Evolutionary conservation across 2,113 vertebrate genomes (phyloP), one percentile per base, ranked within the genome.

Genomic region (Mugil cephalus): DNA sequence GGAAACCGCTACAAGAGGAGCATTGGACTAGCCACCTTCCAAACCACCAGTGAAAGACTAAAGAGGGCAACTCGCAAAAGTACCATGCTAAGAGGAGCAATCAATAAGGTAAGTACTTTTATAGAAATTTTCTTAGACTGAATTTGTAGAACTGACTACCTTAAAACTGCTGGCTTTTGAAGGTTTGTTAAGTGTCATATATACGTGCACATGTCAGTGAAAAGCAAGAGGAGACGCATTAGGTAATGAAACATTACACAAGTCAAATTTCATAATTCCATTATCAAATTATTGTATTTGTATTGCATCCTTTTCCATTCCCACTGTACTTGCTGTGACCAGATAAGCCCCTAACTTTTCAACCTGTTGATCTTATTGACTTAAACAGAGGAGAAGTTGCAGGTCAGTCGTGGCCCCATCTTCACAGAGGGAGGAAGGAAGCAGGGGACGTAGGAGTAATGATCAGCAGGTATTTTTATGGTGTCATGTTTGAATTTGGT

Each of bases 61-160:
- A 96, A 96, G 93, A 96, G 95, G 75, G 95, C 95, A 47, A 96
- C 96, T 0, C 94, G 95, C 71, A 98, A 96, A 89, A 96, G 88
- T 91, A 93, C 94, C 0, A 84, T 93, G 79, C 53, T 93, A 64
- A 92, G 93, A 77, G 91, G 91, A 38, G 70, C 89, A 7, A 82
- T 93, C 24, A 88, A 61, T 52, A 93, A 94, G 91, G 93, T 93
- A 15, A 51, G 9, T 21, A 11, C 10, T 54, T 58, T 67, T 6
- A 10, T 34, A 38, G 11, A 45, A 6, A 11, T 36, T 18, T 30
- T 38, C 21, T 15, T 19, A 14, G 19, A 24, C 8, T n/a, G n/a
- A n/a, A n/a, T n/a, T 30, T 30, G 24, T 30, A 30, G 24, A 3
- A 30, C 5, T 30, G 24, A 30, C n/a, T n/a, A n/a, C 4, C 35